These are phyloP conservation scores for Synanceia verrucosa DNA, from an alignment of 2,797 vertebrate species.

Conservation along the genomic window DNA sequence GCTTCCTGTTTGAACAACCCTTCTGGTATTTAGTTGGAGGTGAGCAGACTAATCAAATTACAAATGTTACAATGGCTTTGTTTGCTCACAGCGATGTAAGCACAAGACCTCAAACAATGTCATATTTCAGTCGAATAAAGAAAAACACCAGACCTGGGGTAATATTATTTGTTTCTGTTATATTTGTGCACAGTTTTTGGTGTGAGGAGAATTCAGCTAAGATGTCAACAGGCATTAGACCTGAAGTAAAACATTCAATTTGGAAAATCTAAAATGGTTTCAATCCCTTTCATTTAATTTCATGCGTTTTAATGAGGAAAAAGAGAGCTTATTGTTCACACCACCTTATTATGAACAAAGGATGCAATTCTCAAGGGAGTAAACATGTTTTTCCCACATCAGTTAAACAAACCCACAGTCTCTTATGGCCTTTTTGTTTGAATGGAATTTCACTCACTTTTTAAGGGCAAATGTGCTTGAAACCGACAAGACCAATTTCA, in stretches of 20 bases:
- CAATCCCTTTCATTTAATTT: not conserved
- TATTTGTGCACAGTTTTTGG: not conserved
- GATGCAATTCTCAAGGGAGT: constrained; percentile 38
- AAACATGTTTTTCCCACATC: constrained; percentile 61
- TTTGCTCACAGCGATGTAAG: constrained; percentile 11
- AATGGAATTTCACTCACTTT: constrained; percentile 70
- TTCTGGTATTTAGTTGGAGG: constrained; percentile 38
- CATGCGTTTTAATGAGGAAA: not conserved
- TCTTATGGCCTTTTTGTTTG: constrained; percentile 53
- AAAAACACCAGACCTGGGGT: not conserved
- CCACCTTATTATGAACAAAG: constrained; percentile 28
- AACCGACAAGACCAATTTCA: constrained; percentile 69
- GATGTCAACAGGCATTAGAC: not conserved
- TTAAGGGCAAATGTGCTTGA: constrained; percentile 71
- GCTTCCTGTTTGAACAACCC: constrained; percentile 51
- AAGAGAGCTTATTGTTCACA: constrained; percentile 1
- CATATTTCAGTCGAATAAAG: constrained; percentile 2
- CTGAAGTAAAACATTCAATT: not conserved
- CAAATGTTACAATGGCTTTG: constrained; percentile 37
- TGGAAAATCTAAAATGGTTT: not conserved
- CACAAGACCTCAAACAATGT: constrained; percentile 14
- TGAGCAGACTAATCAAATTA: constrained; percentile 38
- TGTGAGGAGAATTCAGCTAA: not conserved
- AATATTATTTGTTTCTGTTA: not conserved
- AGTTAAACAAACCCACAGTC: constrained; percentile 20